Evolutionary conservation across 2,113 vertebrate genomes (phyloP), one percentile per base, ranked within the genome.

Genomic region (Nannobrachium achirus): DNA sequence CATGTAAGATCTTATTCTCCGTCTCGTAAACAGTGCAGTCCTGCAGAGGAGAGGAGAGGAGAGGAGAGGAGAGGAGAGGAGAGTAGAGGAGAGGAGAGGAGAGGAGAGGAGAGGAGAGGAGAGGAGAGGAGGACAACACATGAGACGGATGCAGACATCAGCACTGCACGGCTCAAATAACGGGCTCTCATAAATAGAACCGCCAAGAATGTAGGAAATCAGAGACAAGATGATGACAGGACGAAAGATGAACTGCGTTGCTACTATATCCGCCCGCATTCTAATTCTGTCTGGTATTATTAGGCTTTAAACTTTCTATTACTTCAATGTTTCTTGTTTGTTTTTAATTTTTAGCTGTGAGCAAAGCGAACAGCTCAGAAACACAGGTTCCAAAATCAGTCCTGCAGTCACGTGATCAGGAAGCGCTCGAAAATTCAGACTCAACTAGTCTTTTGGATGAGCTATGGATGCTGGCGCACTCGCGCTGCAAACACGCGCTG

Each of bases 11-110:
- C 88, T 96, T 96, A 65, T 96, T 96, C 91, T 96, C 95, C 56
- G 95, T 95, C 91, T 96, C 95, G 57, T 96, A 95, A 75, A 96
- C 95, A 3, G 95, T 95, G 87, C 95, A 96, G 86, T 96, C 95
- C 95, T 96, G 83, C 41, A 49, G 65, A 58, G 10, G 19, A 40
- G 18, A 58, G 53, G 50, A 16, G 50, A n/a, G 10, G 50, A 49
- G n/a, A 25, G n/a, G 20, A 19, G 20, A 18, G 19, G 18, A 53
- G 56, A 44, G 42, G 8, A 40, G 49, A 39, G 18, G n/a, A 45
- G 14, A 41, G n/a, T 18, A 44, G 44, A 25, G 11, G n/a, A 44
- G 25, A n/a, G 45, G 42, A 45, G 41, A 45, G 51, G 45, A 42
- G 44, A 10, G 13, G 52, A 67, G 25, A 52, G 49, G 53, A 10